Evolutionary conservation across 2,113 vertebrate genomes (phyloP), one percentile per base, ranked within the genome.

Genomic region (Eubucco bourcierii): DNA sequence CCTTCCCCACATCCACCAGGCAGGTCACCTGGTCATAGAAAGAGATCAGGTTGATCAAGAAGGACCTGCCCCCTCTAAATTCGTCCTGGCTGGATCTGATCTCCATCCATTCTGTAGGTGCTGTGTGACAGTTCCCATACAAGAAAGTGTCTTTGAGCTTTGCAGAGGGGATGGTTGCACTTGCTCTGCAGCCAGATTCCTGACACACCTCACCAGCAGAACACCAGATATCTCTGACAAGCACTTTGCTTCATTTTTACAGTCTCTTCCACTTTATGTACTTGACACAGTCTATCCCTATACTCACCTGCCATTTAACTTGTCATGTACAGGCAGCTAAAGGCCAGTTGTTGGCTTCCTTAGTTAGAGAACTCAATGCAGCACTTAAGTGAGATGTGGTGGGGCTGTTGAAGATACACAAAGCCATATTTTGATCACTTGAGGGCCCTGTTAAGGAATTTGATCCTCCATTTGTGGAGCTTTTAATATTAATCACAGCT

Each of bases 151-250:
- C 87, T 95, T 82, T 95, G 91, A 94, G 94, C 82, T 66, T 28
- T 25, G 41, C 56, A 88, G 82, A 14, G 34, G 33, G 37, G 85
- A 33, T 85, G 79, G 56, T 61, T 88, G 31, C 61, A 56, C 25
- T 71, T 80, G 52, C 85, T 93, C 90, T 44, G 73, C 76, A 90
- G 93, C 80, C 82, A 90, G 91, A 95, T 94, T 94, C 95, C 92
- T 83, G 65, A 53, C 73, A 25, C 75, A 85, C 56, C 76, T 91
- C 68, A 67, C 33, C 23, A 31, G 55, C 16, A 37, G 89, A 93
- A 88, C 79, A 85, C 24, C 65, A 95, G 85, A 93, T 94, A 65
- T 70, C 85, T 74, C 66, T 90, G 91, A 91, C 93, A 94, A 93
- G 47, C 10, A 6, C 37, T 71, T 66, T 60, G 27, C 68, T 66